Evolutionary conservation across 1,140 invertebrate genomes (phyloP).

Genomic region (Magallana ariakensis): DNA sequence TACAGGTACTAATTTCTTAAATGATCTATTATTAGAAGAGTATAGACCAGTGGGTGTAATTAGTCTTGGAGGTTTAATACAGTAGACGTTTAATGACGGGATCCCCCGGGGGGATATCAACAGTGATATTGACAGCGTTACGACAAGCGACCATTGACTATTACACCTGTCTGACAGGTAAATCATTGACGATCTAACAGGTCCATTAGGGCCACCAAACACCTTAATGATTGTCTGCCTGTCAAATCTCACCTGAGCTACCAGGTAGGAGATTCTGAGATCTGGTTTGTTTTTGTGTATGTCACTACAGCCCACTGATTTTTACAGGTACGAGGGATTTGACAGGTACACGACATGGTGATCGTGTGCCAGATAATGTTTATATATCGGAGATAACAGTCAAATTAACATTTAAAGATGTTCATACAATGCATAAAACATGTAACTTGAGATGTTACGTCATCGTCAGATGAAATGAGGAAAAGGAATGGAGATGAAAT

Average conservation of each 20-base stretch:
- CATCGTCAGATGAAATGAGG: too few relatives aligned
- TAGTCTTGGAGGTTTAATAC: neutral
- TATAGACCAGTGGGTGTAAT: neutral
- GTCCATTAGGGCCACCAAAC: slow-evolving; percentile 24
- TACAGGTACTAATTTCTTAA: too few relatives aligned
- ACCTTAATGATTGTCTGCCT: slow-evolving; percentile 32
- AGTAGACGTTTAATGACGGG: neutral
- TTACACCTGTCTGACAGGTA: slow-evolving; percentile 17
- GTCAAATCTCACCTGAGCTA: slow-evolving; percentile 7
- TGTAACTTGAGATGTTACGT: too few relatives aligned
- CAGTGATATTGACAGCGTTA: neutral
- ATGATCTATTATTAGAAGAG: neutral
- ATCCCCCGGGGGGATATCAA: neutral
- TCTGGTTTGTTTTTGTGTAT: slow-evolving; percentile 16
- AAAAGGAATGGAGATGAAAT: too few relatives aligned
- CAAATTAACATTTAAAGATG: too few relatives aligned
- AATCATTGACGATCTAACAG: slow-evolving; percentile 12
- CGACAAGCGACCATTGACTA: neutral
- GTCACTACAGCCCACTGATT: neutral
- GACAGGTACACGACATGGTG: neutral
- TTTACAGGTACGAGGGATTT: neutral
- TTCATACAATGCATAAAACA: too few relatives aligned
- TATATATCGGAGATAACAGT: neutral
- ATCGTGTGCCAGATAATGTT: neutral
- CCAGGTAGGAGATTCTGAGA: neutral